Evolutionary conservation across 2,888 invertebrate species (phyloP).

Genomic region (Folsomia candida): DNA sequence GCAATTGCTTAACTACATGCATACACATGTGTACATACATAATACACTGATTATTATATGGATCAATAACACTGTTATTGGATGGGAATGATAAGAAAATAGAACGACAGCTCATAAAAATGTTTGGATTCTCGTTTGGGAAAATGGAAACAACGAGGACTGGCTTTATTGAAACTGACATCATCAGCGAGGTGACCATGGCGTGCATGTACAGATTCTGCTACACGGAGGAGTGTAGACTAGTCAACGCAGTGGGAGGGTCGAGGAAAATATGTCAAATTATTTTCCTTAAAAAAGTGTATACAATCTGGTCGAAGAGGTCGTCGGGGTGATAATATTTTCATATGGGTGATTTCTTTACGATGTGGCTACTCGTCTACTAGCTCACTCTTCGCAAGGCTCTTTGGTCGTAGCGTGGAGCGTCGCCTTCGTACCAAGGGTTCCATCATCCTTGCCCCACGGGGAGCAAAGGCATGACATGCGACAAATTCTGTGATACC

Average conservation of each 20-base stretch:
- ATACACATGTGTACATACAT: too few species aligned
- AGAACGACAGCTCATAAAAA: constrained; percentile 16
- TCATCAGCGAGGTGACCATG: background rate
- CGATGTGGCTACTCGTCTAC: constrained; percentile 23
- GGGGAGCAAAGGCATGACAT: constrained; percentile 16
- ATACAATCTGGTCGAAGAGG: background rate
- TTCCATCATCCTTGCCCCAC: background rate
- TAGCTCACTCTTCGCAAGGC: background rate
- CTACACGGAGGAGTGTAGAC: constrained; percentile 17
- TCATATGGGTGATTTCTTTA: constrained; percentile 30
- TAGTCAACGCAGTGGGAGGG: constrained; percentile 19
- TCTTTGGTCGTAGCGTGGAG: background rate
- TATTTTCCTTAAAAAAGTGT: constrained; percentile 26
- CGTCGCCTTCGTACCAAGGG: background rate
- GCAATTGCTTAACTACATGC: too few species aligned
- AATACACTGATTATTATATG: too few species aligned
- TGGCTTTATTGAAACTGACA: constrained; percentile 9
- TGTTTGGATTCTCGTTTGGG: constrained; percentile 7
- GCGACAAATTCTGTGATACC: too few species aligned
- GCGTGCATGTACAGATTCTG: background rate
- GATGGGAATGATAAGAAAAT: constrained; percentile 2
- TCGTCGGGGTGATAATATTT: constrained; percentile 12
- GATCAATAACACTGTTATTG: too few species aligned
- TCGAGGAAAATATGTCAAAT: constrained; percentile 32
- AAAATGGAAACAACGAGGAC: background rate